A percentile compares a stretch with the other conserved stretches of the same genome.
phyloP scores from a whole-genome alignment of 2,888 invertebrate species.

The Hyposoter dolosus region DNA sequence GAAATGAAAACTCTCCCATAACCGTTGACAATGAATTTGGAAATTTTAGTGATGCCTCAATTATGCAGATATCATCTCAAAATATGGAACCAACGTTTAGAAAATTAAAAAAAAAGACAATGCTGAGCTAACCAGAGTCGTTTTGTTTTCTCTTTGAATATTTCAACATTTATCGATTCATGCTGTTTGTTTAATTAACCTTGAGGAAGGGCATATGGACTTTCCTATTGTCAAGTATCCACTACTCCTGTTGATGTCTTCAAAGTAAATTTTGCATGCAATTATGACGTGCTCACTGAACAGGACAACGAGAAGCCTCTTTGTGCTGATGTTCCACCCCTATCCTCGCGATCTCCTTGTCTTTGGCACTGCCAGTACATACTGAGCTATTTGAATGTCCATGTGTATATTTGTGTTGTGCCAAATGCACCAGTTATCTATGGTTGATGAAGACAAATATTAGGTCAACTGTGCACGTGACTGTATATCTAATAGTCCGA shows the following conservation, averaged over 20 bases:
- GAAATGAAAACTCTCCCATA: no score
- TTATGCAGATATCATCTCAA: not conserved
- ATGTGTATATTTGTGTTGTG: slow-evolving; percentile 15
- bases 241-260: not conserved
- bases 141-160: not conserved
- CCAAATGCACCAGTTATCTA: slow-evolving; percentile 24
- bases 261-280: slow-evolving; percentile 40
- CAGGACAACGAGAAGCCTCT: slow-evolving; percentile 27
- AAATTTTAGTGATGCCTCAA: no score
- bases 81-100: no score
- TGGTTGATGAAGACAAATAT: slow-evolving; percentile 48
- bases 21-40: no score
- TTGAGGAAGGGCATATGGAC: not conserved
- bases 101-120: no score
- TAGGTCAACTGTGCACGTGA: slow-evolving; percentile 26
- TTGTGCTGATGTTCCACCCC: slow-evolving; percentile 7
- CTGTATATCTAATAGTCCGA: not conserved
- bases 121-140: no score
- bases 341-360: slow-evolving; percentile 11
- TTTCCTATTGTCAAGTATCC: not conserved
- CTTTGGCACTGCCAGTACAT: not conserved
- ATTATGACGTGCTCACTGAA: slow-evolving; percentile 35
- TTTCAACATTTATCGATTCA: not conserved
- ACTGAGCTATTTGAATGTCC: slow-evolving; percentile 24
- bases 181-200: not conserved